Evolutionary conservation across 2,113 vertebrate genomes (phyloP).

Genomic region (Regulus satrapa): DNA sequence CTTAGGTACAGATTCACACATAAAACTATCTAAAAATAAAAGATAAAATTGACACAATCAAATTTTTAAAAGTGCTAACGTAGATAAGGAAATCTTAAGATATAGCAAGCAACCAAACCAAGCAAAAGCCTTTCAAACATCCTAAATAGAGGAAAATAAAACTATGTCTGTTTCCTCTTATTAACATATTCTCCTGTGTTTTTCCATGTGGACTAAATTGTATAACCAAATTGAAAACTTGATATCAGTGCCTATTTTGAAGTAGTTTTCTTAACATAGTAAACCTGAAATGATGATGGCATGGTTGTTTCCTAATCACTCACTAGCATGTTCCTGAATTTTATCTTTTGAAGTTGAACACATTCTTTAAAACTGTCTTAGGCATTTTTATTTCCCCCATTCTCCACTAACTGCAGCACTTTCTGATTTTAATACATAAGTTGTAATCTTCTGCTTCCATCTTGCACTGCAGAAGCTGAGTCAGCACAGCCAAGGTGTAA

Average conservation of each 20-base stretch:
- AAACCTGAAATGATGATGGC: background rate
- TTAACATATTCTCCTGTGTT: background rate
- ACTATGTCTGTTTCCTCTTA: background rate
- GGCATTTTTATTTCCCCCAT: constrained; percentile 1
- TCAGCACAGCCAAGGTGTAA: constrained; percentile 22
- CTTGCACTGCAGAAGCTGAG: constrained; percentile 12
- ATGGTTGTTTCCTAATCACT: background rate
- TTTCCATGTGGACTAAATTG: background rate
- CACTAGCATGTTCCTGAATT: background rate
- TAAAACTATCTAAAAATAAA: background rate
- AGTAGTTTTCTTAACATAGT: background rate
- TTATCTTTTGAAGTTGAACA: background rate
- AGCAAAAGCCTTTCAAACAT: background rate
- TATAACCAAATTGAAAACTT: background rate
- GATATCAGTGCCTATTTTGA: background rate
- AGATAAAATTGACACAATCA: background rate
- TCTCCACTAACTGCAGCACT: background rate
- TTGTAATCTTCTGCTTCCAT: constrained; percentile 14
- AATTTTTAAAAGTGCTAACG: background rate
- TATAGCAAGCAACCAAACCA: background rate
- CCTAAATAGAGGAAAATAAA: background rate
- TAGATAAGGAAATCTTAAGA: background rate
- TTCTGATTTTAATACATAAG: constrained; percentile 10
- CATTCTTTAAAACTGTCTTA: constrained; percentile 25
- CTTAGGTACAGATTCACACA: background rate